These are phyloP conservation scores for Astropecten irregularis DNA, from an alignment of 53 echinoderm and acorn worm genomes.

Conservation along the genomic window DNA sequence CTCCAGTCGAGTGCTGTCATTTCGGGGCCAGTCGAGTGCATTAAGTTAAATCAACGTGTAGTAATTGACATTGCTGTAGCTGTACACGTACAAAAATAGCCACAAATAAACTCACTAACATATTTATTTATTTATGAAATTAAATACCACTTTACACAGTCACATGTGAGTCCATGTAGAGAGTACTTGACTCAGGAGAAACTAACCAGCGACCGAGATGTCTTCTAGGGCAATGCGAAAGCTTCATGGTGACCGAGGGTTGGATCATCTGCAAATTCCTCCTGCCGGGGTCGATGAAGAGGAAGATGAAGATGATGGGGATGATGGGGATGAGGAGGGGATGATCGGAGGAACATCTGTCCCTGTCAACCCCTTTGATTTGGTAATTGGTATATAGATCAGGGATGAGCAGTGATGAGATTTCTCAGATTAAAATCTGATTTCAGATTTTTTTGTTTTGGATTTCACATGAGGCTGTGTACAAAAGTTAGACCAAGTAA, in stretches of 20 bases:
- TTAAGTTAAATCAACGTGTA: too few relatives aligned
- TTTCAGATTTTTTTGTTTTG: background rate
- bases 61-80: too few relatives aligned
- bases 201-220: too few relatives aligned
- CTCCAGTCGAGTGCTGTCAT: too few relatives aligned
- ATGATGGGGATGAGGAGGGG: background rate
- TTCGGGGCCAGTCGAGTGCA: too few relatives aligned
- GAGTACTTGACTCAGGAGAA: too few relatives aligned
- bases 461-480: background rate
- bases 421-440: too few relatives aligned
- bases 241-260: constrained; percentile 64
- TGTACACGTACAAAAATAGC: too few relatives aligned
- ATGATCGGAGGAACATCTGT: background rate
- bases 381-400: constrained; percentile 31
- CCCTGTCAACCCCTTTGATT: constrained; percentile 61
- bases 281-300: background rate
- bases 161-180: too few relatives aligned
- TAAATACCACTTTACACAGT: too few relatives aligned
- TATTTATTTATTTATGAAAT: too few relatives aligned
- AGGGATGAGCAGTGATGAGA: background rate
- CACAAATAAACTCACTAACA: too few relatives aligned
- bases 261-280: constrained; percentile 26
- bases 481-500: background rate
- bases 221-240: constrained; percentile 82
- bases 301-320: constrained; percentile 8